Evolutionary conservation across 2,888 invertebrate species (phyloP).

Genomic region (Torymus texanus): DNA sequence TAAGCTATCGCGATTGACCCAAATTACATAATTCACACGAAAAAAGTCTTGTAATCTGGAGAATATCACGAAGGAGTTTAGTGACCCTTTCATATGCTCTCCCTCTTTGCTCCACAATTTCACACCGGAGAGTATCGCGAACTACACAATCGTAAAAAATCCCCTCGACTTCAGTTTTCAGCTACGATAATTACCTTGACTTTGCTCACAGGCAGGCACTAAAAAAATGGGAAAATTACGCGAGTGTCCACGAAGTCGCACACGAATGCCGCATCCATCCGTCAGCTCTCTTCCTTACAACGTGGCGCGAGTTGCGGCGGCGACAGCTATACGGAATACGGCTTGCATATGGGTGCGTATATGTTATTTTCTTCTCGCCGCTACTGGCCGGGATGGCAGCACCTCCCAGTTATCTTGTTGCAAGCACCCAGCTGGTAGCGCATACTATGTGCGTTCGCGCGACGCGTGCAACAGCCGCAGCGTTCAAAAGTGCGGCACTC

Average conservation of each 20-base stretch:
- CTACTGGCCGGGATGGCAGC: slow-evolving; percentile 36
- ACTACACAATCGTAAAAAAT: too few species aligned
- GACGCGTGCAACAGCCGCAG: too few species aligned
- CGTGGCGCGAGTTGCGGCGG: slow-evolving; percentile 70
- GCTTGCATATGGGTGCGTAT: slow-evolving; percentile 10
- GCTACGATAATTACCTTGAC: too few species aligned
- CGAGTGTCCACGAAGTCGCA: slow-evolving; percentile 58
- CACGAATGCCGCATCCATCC: slow-evolving; percentile 62
- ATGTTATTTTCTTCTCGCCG: slow-evolving; percentile 16
- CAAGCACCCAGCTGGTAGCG: not conserved
- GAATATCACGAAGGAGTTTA: slow-evolving; percentile 50
- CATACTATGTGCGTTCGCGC: slow-evolving; percentile 12
- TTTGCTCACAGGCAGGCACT: not conserved
- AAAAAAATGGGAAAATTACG: slow-evolving; percentile 40
- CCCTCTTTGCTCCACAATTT: not conserved
- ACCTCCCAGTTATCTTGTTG: slow-evolving; percentile 3
- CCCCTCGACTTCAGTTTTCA: too few species aligned
- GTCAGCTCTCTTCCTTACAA: slow-evolving; percentile 69
- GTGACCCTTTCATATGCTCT: slow-evolving; percentile 55
- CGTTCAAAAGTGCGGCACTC: not conserved
- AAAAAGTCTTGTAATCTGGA: slow-evolving; percentile 23
- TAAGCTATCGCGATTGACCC: not conserved
- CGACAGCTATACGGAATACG: not conserved
- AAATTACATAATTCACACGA: slow-evolving; percentile 32
- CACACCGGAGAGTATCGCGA: not conserved